Base-by-base conservation (phyloP, 2,888 invertebrate genomes). In the Diaphora mendica region DNA sequence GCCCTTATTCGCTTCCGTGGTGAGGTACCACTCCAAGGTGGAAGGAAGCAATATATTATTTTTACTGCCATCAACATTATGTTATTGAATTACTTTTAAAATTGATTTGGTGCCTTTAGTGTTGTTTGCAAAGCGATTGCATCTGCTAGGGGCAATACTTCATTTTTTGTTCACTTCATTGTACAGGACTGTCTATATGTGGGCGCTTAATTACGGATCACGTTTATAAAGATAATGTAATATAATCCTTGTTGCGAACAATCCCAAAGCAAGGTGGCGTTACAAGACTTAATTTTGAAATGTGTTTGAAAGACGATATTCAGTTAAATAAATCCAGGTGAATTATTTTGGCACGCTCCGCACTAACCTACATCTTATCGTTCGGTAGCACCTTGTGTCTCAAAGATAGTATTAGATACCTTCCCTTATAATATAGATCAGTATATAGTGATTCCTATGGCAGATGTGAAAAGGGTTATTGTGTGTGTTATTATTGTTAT, bases 51-150 rank as follows among this genome's bases (percentile, higher is more conserved):
- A 95, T 95, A 94, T 90, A 93, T 95, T 94, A 93, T 90, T 89
- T 92, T 92, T 92, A 91, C 90, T 83, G 86, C 91, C 91, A 94
- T 95, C 92, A 88, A 92, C 93, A 93, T 95, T 94, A 94, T 93
- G 95, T 95, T 95, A 95, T 95, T 94, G 95, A 94, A 95, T 95
- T 95, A 95, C 95, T 94, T 91, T 93, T 89, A 88, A 93, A 92
- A 93, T 92, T 93, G 92, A 94, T 93, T 93, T 89, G 87, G 88
- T 91, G 87, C 90, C 87, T 89, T 87, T 85, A 86, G 87, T 83
- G 80, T 76, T 92, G 90, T 93, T 94, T 93, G 93, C 92, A 91
- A 88, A 91, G 88, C 89, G 90, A 90, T 91, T 86, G 91, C 95
- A 95, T 95, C 95, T 95, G 95, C 94, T 91, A 85, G 84, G 86